These are phyloP conservation scores for Chaitophorus viminalis DNA, from an alignment of 2,888 invertebrate species.

Conservation along the genomic window DNA sequence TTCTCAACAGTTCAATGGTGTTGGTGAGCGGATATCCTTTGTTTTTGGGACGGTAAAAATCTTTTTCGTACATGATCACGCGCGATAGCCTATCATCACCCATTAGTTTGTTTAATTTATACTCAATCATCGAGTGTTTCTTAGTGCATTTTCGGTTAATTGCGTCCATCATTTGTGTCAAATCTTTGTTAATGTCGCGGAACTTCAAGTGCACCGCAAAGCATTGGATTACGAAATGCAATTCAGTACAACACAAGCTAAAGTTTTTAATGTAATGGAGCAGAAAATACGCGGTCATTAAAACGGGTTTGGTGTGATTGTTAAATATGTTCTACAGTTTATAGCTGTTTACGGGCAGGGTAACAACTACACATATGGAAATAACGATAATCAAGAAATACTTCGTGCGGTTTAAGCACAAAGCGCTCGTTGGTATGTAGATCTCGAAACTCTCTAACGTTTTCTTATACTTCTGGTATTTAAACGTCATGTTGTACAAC, in stretches of 20 bases:
- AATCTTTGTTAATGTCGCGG: conserved; percentile 35
- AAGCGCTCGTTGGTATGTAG: not conserved
- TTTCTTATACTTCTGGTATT: not conserved
- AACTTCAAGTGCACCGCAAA: conserved; percentile 11
- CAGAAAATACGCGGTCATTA: conserved; percentile 31
- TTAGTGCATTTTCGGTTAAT: too few relatives aligned
- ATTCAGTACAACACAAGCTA: conserved; percentile 39
- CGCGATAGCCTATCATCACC: too few relatives aligned
- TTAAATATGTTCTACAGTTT: conserved; percentile 38
- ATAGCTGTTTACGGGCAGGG: not conserved
- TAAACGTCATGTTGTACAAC: not conserved
- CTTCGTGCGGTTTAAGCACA: not conserved
- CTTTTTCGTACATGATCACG: not conserved
- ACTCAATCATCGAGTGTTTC: too few relatives aligned
- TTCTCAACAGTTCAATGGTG: not conserved
- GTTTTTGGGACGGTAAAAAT: not conserved
- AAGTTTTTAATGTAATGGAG: conserved; percentile 55
- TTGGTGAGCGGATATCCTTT: not conserved
- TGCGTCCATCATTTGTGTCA: conserved; percentile 1
- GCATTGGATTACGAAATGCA: conserved; percentile 42
- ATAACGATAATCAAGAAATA: not conserved
- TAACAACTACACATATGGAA: conserved; percentile 6
- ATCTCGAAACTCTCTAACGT: not conserved
- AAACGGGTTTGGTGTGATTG: conserved; percentile 19
- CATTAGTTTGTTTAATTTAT: too few relatives aligned